These are phyloP conservation scores for Olivierus martensii DNA, from an alignment of 1,140 invertebrate genomes.

Conservation along the genomic window DNA sequence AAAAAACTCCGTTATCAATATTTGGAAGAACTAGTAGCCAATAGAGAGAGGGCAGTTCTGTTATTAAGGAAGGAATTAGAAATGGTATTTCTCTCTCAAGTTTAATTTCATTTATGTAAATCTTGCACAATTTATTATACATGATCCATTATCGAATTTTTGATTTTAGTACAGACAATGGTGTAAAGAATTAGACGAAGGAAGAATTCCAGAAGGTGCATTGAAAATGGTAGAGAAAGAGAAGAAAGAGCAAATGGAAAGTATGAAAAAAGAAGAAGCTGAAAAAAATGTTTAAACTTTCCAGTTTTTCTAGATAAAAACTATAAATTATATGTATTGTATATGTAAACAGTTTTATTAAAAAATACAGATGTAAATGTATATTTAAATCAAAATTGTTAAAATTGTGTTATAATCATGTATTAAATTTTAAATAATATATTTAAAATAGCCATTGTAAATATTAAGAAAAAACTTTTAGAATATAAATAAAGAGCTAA, in stretches of 20 bases:
- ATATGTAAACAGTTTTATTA: no score
- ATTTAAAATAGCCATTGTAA: no score
- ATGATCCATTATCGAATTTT: not conserved
- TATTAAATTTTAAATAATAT: no score
- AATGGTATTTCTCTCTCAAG: constrained; percentile 47
- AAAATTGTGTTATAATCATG: no score
- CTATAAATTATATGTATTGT: no score
- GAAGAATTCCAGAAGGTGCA: constrained; percentile 56
- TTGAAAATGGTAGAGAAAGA: constrained; percentile 54
- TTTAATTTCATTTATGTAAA: not conserved
- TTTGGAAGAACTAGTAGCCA: constrained; percentile 83
- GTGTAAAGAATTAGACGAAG: constrained; percentile 62
- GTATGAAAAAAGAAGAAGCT: not conserved
- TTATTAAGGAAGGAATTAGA: constrained; percentile 78
- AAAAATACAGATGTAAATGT: no score
- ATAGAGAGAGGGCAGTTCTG: constrained; percentile 86
- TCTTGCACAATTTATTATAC: not conserved
- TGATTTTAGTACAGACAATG: constrained; percentile 59
- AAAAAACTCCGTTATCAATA: constrained; percentile 97
- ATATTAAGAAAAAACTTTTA: no score
- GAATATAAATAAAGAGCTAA: no score
- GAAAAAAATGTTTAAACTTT: not conserved
- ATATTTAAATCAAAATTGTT: no score
- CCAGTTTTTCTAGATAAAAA: no score
- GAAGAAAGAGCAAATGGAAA: constrained; percentile 14